Percentiles rank a stretch among this genome's conserved stretches.
phyloP scores from a whole-genome alignment of 2,797 vertebrate species.

The Anas bahamensis region DNA sequence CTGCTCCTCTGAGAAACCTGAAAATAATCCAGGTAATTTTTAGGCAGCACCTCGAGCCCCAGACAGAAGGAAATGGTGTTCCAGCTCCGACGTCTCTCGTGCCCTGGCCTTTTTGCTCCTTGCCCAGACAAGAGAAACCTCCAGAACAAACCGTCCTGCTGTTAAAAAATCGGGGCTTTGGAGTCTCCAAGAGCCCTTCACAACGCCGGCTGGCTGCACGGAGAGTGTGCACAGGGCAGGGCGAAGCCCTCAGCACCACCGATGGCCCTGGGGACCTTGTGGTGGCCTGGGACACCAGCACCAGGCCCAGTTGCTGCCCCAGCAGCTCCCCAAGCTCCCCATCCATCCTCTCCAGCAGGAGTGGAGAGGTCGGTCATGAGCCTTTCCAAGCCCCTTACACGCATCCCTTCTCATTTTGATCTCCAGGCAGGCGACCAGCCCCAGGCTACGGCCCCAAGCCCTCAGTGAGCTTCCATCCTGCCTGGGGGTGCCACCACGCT shows the following conservation, averaged over 20 bases:
- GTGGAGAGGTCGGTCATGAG: background rate
- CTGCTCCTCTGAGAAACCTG: background rate
- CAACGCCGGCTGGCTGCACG: background rate
- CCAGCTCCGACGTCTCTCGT: background rate
- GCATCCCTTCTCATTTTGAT: background rate
- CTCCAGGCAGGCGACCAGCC: background rate
- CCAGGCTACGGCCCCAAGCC: background rate
- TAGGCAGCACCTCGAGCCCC: background rate
- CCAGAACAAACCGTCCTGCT: constrained; percentile 1
- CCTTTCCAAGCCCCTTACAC: background rate
- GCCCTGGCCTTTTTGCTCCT: background rate
- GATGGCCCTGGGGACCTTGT: background rate
- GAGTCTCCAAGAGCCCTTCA: background rate
- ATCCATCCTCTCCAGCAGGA: background rate
- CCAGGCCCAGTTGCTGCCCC: background rate
- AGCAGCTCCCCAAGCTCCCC: background rate
- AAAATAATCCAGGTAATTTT: background rate
- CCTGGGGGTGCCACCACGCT: background rate
- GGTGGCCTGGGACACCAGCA: background rate
- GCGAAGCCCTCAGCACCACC: background rate
- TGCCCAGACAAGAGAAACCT: background rate
- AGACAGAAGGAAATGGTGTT: background rate
- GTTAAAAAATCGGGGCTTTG: background rate
- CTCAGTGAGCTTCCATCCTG: background rate
- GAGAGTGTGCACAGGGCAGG: rapidly evolving